These are phyloP conservation scores for Macquaria ambigua DNA, from an alignment of 2,113 vertebrate species.

Conservation along the genomic window DNA sequence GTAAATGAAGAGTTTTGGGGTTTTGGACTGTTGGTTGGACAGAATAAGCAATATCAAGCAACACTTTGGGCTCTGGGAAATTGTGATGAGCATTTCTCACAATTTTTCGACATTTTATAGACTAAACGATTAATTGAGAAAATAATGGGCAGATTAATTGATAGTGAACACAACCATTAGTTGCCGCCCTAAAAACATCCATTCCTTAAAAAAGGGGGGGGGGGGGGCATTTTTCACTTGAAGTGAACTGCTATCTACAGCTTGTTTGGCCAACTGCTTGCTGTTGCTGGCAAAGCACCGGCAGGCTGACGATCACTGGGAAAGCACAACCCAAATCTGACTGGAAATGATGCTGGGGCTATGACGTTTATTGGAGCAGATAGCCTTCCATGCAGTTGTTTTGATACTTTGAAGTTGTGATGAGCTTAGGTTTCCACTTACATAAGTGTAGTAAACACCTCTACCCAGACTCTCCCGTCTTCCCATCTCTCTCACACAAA, in stretches of 20 bases:
- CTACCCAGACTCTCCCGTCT: not conserved
- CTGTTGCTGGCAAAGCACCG: slow-evolving; percentile 6
- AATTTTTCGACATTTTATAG: too few species aligned
- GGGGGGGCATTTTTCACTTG: slow-evolving; percentile 8
- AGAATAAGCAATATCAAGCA: too few species aligned
- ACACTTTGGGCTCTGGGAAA: too few species aligned
- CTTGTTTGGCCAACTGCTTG: slow-evolving; percentile 5
- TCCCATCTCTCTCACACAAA: not conserved
- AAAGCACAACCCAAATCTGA: slow-evolving; percentile 28
- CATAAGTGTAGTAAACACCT: slow-evolving; percentile 43
- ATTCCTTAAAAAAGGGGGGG: too few species aligned
- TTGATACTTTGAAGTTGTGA: slow-evolving; percentile 39
- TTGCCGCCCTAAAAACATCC: too few species aligned
- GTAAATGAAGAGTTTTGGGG: too few species aligned
- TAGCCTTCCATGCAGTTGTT: slow-evolving; percentile 34
- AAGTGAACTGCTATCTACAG: slow-evolving; percentile 5
- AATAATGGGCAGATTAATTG: too few species aligned
- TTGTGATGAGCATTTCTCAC: too few species aligned
- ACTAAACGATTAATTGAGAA: too few species aligned
- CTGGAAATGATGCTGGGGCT: slow-evolving; percentile 40
- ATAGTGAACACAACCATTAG: too few species aligned
- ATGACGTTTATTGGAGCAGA: slow-evolving; percentile 22
- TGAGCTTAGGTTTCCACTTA: slow-evolving; percentile 36
- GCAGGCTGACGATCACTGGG: slow-evolving; percentile 14
- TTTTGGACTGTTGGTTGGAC: too few species aligned